Percentiles rank a stretch among this genome's conserved stretches.
Evolutionary conservation across 2,113 vertebrate genomes (phyloP).

Genomic region (Sinocyclocheilus rhinocerous): DNA sequence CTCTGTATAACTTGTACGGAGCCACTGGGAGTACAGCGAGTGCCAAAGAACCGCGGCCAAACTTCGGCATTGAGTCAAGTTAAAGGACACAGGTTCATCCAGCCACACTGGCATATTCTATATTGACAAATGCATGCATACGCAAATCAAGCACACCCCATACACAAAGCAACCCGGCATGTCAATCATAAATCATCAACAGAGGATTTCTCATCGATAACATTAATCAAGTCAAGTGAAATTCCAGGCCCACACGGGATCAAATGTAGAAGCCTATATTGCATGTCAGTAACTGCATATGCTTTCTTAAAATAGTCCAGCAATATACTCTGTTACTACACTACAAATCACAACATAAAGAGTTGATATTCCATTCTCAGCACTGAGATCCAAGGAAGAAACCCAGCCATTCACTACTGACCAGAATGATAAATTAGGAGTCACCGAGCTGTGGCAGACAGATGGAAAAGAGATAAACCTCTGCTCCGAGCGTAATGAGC

Average conservation of each 20-base stretch:
- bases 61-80: slow-evolving; percentile 1
- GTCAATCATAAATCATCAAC: slow-evolving; percentile 13
- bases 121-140: background rate
- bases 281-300: slow-evolving; percentile 37
- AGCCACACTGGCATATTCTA: background rate
- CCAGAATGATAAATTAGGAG: slow-evolving; percentile 36
- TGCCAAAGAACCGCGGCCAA: background rate
- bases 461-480: slow-evolving; percentile 43
- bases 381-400: slow-evolving; percentile 24
- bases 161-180: background rate
- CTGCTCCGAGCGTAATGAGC: slow-evolving; percentile 14
- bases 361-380: slow-evolving; percentile 46
- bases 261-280: slow-evolving; percentile 11
- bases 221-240: slow-evolving; percentile 35
- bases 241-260: slow-evolving; percentile 16
- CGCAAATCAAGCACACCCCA: background rate
- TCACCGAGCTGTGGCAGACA: slow-evolving; percentile 26
- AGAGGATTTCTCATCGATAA: slow-evolving; percentile 10
- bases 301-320: slow-evolving; percentile 45
- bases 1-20: background rate
- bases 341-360: slow-evolving; percentile 43
- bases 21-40: background rate
- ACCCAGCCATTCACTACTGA: background rate
- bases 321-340: slow-evolving; percentile 16
- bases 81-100: slow-evolving; percentile 7